A percentile compares a stretch with the other conserved stretches of the same genome.
phyloP scores from a whole-genome alignment of 2,113 vertebrate species.

The Oplegnathus fasciatus region DNA sequence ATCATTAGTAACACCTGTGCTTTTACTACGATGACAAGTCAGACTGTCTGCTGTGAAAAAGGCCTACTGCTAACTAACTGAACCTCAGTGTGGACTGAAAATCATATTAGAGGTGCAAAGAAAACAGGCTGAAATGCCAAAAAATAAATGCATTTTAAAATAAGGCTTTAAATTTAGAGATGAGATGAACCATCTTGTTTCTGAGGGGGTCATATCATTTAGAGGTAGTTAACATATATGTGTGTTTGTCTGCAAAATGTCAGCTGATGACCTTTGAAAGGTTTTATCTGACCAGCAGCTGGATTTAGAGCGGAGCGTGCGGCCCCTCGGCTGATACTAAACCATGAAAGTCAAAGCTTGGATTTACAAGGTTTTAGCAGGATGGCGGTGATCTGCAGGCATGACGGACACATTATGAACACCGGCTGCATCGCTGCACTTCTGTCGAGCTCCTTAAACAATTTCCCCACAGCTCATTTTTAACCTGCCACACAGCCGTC shows the following conservation, averaged over 20 bases:
- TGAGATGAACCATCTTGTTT: background rate
- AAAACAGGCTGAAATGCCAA: background rate
- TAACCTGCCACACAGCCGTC: slow-evolving; percentile 67
- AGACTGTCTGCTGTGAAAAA: background rate
- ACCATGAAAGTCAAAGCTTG: slow-evolving; percentile 60
- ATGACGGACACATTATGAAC: slow-evolving; percentile 64
- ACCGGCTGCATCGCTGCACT: slow-evolving; percentile 40
- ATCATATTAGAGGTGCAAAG: too few species aligned
- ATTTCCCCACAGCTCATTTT: slow-evolving; percentile 63
- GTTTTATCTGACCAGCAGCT: background rate
- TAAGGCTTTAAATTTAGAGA: background rate
- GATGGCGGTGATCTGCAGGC: slow-evolving; percentile 17
- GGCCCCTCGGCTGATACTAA: slow-evolving; percentile 34
- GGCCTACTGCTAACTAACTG: too few species aligned
- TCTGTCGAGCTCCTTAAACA: slow-evolving; percentile 55
- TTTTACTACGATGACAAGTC: background rate
- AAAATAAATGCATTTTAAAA: too few species aligned
- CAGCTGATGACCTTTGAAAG: slow-evolving; percentile 26
- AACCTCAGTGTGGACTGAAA: too few species aligned
- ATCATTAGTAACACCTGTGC: too few species aligned
- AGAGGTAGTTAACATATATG: background rate
- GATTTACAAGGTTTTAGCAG: slow-evolving; percentile 35
- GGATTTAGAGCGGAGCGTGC: slow-evolving; percentile 1
- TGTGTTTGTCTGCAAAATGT: slow-evolving; percentile 16
- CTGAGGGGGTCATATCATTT: background rate